Evolutionary conservation across 2,888 invertebrate genomes (phyloP), one percentile per base, ranked within the genome.

Genomic region (Ametastegia equiseti): DNA sequence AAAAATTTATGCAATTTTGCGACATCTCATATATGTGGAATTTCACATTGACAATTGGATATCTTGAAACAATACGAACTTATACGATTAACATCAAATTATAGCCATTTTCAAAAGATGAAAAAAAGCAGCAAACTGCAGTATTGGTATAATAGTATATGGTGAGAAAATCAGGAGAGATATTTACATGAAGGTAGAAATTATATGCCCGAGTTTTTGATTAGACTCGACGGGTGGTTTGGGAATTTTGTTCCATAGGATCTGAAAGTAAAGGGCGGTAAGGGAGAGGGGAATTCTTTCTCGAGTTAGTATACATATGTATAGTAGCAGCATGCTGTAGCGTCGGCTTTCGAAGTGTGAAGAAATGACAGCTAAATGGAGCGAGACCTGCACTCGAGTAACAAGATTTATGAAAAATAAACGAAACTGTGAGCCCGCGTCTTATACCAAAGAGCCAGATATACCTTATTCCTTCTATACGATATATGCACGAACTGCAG

Each of bases 371-470:
- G 75, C 54, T 75, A 75, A 75, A 75, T 57, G 75, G 54, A 75
- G 75, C 75, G 50, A 39, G 75, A 75, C 19, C n/a, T 71, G 71
- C 50, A 75, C 36, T 75, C 75, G 75, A 36, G 50, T 50, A 75
- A 75, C 54, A 75, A 54, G 75, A 75, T 75, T 75, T 75, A 75
- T 75, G 75, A 75, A 75, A 75, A 75, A 75, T 75, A 50, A 75
- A 75, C 54, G 54, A 54, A 19, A 54, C 54, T 23, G 19, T 50
- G 6, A 5, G 50, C 50, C 50, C 19, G 19, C 19, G 5, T n/a
- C n/a, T n/a, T n/a, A n/a, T n/a, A n/a, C n/a, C n/a, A n/a, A n/a
- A n/a, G n/a, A n/a, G n/a, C n/a, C n/a, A n/a, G n/a, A n/a, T n/a
- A n/a, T n/a, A n/a, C n/a, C n/a, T n/a, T n/a, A n/a, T n/a, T n/a